Evolutionary conservation across 2,888 invertebrate genomes (phyloP).

Genomic region (Tortricodes alternella): DNA sequence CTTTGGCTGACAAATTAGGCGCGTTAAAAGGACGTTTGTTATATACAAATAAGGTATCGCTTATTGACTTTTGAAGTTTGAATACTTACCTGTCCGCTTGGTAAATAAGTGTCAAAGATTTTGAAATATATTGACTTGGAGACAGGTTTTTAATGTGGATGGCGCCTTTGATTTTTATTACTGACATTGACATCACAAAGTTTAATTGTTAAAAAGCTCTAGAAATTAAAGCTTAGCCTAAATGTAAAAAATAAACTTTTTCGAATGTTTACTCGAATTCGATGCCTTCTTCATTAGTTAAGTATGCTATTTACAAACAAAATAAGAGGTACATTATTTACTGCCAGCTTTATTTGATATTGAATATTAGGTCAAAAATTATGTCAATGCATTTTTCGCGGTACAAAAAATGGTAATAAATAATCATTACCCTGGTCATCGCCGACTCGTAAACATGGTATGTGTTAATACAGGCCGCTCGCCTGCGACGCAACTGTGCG

Average conservation of each 20-base stretch:
- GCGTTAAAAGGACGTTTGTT: slow-evolving; percentile 44
- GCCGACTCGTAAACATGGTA: slow-evolving; percentile 64
- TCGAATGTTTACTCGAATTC: too few relatives aligned
- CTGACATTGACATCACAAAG: too few relatives aligned
- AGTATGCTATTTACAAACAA: too few relatives aligned
- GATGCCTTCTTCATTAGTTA: too few relatives aligned
- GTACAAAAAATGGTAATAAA: slow-evolving; percentile 65
- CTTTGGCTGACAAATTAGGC: slow-evolving; percentile 53
- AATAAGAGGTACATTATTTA: too few relatives aligned
- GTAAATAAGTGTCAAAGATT: slow-evolving; percentile 25
- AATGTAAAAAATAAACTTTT: too few relatives aligned
- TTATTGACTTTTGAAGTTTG: slow-evolving; percentile 44
- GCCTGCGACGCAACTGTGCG: slow-evolving; percentile 40
- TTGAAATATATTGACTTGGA: slow-evolving; percentile 14
- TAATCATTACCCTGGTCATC: slow-evolving; percentile 64
- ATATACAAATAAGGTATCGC: slow-evolving; percentile 46
- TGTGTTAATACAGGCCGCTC: slow-evolving; percentile 63
- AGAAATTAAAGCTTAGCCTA: too few relatives aligned
- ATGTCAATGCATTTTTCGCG: slow-evolving; percentile 43
- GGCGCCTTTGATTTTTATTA: slow-evolving; percentile 11
- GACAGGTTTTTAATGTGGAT: slow-evolving; percentile 1
- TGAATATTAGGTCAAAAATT: slow-evolving; percentile 21
- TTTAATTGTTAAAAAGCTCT: too few relatives aligned
- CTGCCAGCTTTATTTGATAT: too few relatives aligned
- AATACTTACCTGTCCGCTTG: slow-evolving; percentile 25